Percentiles rank a stretch among this genome's conserved stretches.
Conservation (phyloP, 2,888 invertebrate genomes). For the Hypselothyrea guttata region DNA sequence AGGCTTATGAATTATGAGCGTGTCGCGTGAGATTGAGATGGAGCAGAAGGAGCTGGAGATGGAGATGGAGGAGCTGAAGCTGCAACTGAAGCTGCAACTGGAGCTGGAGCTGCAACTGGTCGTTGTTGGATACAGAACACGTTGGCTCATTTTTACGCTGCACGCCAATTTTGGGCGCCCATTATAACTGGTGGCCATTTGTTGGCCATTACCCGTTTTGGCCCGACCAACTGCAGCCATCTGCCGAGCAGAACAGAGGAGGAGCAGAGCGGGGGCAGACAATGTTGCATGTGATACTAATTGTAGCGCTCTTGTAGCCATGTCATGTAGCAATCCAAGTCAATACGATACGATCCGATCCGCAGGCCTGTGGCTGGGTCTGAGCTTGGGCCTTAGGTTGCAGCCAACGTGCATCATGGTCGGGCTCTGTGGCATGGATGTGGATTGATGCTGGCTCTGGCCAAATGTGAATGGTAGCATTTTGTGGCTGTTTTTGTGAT, state of each 20-base stretch:
- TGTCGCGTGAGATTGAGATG: constrained; percentile 64
- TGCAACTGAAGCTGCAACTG: constrained; percentile 4
- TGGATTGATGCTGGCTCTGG: constrained; percentile 13
- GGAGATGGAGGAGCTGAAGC: constrained; percentile 12
- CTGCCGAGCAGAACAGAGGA: constrained; percentile 22
- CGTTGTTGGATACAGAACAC: constrained; percentile 60
- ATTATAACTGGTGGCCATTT: constrained; percentile 57
- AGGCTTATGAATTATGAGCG: constrained; percentile 71
- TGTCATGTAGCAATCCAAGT: constrained; percentile 52
- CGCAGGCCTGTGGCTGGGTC: too few relatives aligned
- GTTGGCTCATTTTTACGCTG: constrained; percentile 76
- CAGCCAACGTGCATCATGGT: too few relatives aligned
- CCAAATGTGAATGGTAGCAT: constrained; percentile 47
- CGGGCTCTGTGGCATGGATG: too few relatives aligned
- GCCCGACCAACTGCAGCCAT: constrained; percentile 46
- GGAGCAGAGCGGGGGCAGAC: constrained; percentile 17
- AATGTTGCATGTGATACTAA: constrained; percentile 70
- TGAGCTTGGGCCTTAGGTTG: background rate
- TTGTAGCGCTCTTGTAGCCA: constrained; percentile 59
- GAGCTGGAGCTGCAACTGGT: constrained; percentile 6
- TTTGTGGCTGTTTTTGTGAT: background rate
- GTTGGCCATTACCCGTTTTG: constrained; percentile 68
- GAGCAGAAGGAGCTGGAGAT: constrained; percentile 29
- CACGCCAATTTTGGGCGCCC: constrained; percentile 74
- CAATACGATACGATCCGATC: background rate